Conservation (phyloP, 2,113 vertebrate species). For the Gorsachius goisagi region DNA sequence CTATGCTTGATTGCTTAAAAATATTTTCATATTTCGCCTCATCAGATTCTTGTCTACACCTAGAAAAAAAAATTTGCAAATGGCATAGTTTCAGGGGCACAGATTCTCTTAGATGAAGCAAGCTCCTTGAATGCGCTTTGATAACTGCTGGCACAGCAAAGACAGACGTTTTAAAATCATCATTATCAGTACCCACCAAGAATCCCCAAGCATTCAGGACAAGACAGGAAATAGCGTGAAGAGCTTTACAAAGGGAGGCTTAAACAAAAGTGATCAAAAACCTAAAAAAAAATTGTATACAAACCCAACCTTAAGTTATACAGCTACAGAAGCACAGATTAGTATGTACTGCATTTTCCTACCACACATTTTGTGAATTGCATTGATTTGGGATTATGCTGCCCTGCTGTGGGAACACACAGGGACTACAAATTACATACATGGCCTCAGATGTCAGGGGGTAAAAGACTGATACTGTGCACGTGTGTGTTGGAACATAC, state of each 20-base stretch:
- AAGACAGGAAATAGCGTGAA: not conserved
- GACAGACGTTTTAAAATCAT: not conserved
- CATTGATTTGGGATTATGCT: not conserved
- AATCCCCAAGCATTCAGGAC: not conserved
- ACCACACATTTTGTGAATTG: not conserved
- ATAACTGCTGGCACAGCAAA: not conserved
- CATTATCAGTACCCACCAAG: not conserved
- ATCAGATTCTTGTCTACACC: not conserved
- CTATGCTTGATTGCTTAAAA: not conserved
- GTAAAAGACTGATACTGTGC: not conserved
- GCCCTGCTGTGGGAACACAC: not conserved
- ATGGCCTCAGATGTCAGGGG: not conserved
- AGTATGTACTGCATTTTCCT: not conserved
- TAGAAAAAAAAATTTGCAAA: not conserved
- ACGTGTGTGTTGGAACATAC: rapidly evolving
- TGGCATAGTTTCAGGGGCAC: not conserved
- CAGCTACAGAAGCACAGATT: not conserved
- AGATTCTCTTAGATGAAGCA: not conserved
- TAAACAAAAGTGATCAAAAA: not conserved
- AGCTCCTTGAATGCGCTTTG: not conserved
- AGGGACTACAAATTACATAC: not conserved
- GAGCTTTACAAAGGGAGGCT: not conserved
- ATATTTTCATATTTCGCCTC: not conserved
- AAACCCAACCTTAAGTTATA: not conserved
- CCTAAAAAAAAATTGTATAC: not conserved